Base-by-base conservation (phyloP, 2,888 invertebrate genomes). In the Silvanus unidentatus region DNA sequence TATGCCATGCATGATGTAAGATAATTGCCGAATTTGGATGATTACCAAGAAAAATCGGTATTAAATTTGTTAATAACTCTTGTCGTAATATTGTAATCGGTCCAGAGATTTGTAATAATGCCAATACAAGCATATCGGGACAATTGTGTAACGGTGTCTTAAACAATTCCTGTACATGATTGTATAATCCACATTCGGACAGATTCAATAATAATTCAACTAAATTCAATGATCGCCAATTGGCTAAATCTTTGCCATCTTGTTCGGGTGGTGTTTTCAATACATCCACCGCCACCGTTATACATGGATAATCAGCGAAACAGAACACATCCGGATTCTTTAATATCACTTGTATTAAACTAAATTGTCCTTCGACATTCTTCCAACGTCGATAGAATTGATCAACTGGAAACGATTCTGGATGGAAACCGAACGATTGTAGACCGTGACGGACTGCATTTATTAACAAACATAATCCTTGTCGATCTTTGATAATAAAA, bases 1-100 rank as follows among this genome's bases (percentile, higher is more conserved):
- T 81, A 67, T 93, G 91, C 98, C 98, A 99, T 2, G 94, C 94
- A 66, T 93, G 90, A 71, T 97, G 95, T 43, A 99, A 75, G 51
- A 99, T 90, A n/a, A 92, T 89, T 16, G 88, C 93, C 0, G 96
- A 92, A 72, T 99, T 99, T 0, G 94, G 92, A 75, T 98, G 97
- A 73, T 92, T 95, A 29, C 88, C 88, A 44, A 98, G 76, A 73
- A 99, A 97, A 57, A 94, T 86, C 2, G 95, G 94, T 68, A 99
- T 88, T 28, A 98, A 73, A 42, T 81, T 87, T 37, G 86, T 83
- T 53, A 98, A 77, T 44, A 98, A 73, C 65, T 97, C 96, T 71
- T 92, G 91, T 45, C 93, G 77, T 32, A 89, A 73, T 32, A 82
- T 77, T 2, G 88, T 85, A 35, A 88, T 75, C 0, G 90, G 88